Evolutionary conservation across 2,888 invertebrate species (phyloP), one percentile per base, ranked within the genome.

Genomic region (Lycaena phlaeas): DNA sequence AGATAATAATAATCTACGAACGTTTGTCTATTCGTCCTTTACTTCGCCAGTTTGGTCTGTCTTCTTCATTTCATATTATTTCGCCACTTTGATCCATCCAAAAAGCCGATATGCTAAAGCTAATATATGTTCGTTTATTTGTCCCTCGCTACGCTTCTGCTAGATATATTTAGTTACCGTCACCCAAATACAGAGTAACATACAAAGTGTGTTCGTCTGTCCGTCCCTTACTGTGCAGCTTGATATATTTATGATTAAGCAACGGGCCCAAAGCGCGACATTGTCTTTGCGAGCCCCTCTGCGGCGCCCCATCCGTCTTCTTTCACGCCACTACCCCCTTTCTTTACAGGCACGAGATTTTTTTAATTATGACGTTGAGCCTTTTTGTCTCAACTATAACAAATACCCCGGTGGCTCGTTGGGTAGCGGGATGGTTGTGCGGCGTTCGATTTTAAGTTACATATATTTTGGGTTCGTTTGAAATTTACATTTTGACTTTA

Each of bases 201-300:
- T 28, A 28, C 18, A 28, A 22, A 4, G 10, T 10, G 6, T 7
- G 14, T 15, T 28, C 22, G 47, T 73, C 65, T 67, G 53, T 42
- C 28, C 61, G 34, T 41, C 42, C 51, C 66, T 61, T 59, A 55
- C 52, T 52, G 37, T 55, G 56, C 51, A 64, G 64, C 73, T 79
- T 82, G 84, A 84, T 84, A 84, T 82, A 79, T 82, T 82, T 82
- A 82, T 82, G 81, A 84, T 84, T 73, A 79, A 81, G 72, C 72
- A 57, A 62, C 65, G 65, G 60, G 68, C 71, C 76, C 75, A 79
- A 77, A 81, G 79, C 71, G 65, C 53, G 66, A 62, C 73, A 82
- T 82, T 84, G 84, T 84, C 76, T 79, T 72, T 68, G 73, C 70
- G 53, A 60, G 63, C 66, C 68, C 71, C 61, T 74, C 70, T 76